phyloP scores from a whole-genome alignment of 2,113 vertebrate genomes.

The cattle (Bos taurus) region DNA sequence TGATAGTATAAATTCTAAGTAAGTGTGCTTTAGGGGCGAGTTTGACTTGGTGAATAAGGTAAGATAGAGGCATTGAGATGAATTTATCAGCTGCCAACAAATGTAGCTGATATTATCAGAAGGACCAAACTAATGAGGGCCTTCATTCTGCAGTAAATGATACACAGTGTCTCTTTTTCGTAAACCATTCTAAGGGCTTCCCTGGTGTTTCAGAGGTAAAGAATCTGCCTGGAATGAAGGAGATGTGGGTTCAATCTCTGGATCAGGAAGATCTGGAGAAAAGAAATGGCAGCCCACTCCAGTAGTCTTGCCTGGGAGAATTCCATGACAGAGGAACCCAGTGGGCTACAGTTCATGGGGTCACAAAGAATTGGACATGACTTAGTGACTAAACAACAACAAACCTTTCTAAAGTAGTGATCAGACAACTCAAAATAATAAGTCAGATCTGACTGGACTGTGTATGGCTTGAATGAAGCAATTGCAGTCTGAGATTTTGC shows the following conservation, averaged over 20 bases:
- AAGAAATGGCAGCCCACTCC: neutral
- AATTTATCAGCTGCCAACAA: neutral
- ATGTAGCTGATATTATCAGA: neutral
- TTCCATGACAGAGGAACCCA: neutral
- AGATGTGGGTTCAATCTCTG: neutral
- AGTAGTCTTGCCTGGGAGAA: neutral
- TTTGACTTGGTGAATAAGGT: neutral
- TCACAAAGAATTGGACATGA: neutral
- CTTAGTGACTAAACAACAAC: neutral
- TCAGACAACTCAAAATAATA: slow-evolving; percentile 34
- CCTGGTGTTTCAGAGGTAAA: neutral
- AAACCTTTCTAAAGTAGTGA: neutral
- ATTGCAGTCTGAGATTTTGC: slow-evolving; percentile 56
- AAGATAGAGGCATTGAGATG: neutral
- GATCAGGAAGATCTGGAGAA: neutral
- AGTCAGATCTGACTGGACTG: slow-evolving; percentile 37
- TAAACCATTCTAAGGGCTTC: neutral
- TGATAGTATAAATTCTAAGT: neutral
- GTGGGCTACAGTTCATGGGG: neutral
- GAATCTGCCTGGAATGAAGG: neutral
- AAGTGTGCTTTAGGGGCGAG: neutral
- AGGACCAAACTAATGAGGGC: neutral
- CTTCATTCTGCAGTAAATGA: neutral
- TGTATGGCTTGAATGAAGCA: slow-evolving; percentile 53
- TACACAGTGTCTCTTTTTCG: neutral